Evolutionary conservation across 2,888 invertebrate genomes (phyloP).

Genomic region (Morpho helenor): DNA sequence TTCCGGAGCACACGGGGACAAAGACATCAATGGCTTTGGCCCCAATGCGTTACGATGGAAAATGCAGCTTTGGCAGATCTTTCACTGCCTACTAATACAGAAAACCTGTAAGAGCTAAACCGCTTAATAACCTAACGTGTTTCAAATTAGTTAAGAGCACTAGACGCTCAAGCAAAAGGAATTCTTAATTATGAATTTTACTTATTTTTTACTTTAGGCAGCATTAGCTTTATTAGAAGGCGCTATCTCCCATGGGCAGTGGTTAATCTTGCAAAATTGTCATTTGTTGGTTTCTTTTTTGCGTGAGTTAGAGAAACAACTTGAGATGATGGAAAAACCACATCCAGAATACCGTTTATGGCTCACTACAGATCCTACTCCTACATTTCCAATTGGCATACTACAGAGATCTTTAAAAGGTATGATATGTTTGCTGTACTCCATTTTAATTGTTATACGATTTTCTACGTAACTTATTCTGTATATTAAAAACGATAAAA

Average conservation of each 20-base stretch:
- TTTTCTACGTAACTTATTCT: too few relatives aligned
- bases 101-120: too few relatives aligned
- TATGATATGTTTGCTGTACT: slow-evolving; percentile 33
- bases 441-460: not conserved
- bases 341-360: slow-evolving; percentile 95
- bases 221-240: slow-evolving; percentile 84
- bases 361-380: slow-evolving; percentile 94
- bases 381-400: slow-evolving; percentile 93
- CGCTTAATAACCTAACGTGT: too few relatives aligned
- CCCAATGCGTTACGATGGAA: too few relatives aligned
- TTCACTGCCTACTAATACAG: too few relatives aligned
- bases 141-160: too few relatives aligned
- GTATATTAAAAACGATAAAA: too few relatives aligned
- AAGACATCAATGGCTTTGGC: too few relatives aligned
- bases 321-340: slow-evolving; percentile 88
- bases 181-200: not conserved
- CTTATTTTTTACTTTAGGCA: slow-evolving; percentile 60
- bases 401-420: slow-evolving; percentile 91
- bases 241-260: slow-evolving; percentile 88
- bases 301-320: slow-evolving; percentile 87
- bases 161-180: too few relatives aligned
- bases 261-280: slow-evolving; percentile 96
- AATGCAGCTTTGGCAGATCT: too few relatives aligned
- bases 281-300: slow-evolving; percentile 91
- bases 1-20: too few relatives aligned